These are phyloP conservation scores for Distichodus sexfasciatus DNA, from an alignment of 2,797 vertebrate species.

Conservation along the genomic window DNA sequence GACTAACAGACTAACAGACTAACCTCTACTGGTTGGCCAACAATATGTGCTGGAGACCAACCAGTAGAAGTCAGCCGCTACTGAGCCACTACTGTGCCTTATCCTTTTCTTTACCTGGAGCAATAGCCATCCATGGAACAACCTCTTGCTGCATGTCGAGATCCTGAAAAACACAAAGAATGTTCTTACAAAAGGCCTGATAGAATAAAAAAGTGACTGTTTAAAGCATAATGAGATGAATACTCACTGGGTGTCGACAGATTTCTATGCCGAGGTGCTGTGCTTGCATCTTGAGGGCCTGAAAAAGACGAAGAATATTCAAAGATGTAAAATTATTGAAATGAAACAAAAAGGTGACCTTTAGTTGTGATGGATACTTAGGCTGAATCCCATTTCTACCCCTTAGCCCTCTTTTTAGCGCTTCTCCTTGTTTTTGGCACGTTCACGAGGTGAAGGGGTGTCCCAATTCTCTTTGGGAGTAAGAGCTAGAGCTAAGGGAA, in stretches of 20 bases:
- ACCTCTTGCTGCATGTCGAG: slow-evolving; percentile 30
- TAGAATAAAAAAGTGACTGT: slow-evolving; percentile 19
- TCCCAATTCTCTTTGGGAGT: no score
- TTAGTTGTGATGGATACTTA: no score
- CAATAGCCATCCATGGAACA: slow-evolving; percentile 7
- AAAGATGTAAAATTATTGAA: slow-evolving; percentile 22
- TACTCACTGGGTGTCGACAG: slow-evolving; percentile 18
- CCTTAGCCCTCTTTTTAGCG: no score
- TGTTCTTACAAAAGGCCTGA: slow-evolving; percentile 22
- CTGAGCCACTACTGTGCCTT: slow-evolving; percentile 13
- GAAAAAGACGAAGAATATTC: no score
- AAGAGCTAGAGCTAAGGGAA: no score
- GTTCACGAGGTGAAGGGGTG: no score
- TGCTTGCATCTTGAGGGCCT: slow-evolving; percentile 13
- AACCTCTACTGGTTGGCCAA: slow-evolving; percentile 20
- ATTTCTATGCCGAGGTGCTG: slow-evolving; percentile 3
- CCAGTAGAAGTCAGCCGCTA: slow-evolving; percentile 17
- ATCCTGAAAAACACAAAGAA: slow-evolving; percentile 38
- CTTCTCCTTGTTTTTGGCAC: no score
- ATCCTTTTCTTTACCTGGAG: slow-evolving; percentile 38
- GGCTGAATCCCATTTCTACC: slow-evolving; percentile 72
- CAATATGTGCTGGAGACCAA: slow-evolving; percentile 15
- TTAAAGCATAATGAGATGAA: slow-evolving; percentile 27
- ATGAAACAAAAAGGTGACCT: slow-evolving; percentile 20
- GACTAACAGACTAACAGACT: no score